Evolutionary conservation across 2,888 invertebrate genomes (phyloP).

Genomic region (Calameuta filiformis): DNA sequence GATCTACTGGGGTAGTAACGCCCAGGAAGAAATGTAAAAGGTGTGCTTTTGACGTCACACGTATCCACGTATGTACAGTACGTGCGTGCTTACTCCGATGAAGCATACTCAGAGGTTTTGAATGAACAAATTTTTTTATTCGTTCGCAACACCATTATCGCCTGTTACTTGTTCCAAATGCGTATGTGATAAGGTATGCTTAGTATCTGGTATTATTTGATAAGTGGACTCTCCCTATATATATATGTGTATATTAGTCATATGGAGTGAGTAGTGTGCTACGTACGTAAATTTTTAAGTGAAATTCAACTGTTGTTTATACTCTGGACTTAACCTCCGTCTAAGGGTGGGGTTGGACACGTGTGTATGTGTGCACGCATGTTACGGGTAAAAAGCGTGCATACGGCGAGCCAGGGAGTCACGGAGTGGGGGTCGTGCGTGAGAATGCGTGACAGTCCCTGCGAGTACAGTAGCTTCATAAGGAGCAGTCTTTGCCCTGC

Average conservation of each 20-base stretch:
- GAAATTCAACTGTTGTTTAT: background rate
- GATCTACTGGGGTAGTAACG: background rate
- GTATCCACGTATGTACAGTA: background rate
- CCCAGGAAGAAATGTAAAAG: background rate
- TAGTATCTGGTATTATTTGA: background rate
- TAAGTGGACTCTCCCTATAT: background rate
- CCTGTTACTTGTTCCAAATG: background rate
- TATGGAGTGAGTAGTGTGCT: background rate
- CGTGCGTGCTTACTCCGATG: background rate
- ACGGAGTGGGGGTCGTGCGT: conserved; percentile 16
- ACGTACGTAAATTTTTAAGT: background rate
- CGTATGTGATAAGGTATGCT: background rate
- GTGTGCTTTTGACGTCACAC: background rate
- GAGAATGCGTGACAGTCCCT: conserved; percentile 33
- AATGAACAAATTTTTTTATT: background rate
- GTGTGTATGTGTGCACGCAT: background rate
- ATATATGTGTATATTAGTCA: background rate
- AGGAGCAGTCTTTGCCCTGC: conserved; percentile 52
- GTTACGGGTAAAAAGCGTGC: background rate
- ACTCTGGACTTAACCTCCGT: background rate
- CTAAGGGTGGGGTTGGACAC: background rate
- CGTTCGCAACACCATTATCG: background rate
- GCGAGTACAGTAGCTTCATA: conserved; percentile 43
- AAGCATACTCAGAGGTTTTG: background rate
- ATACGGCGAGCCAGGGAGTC: background rate